Conservation (phyloP, 2,113 vertebrate species). For the Elachura formosa region DNA sequence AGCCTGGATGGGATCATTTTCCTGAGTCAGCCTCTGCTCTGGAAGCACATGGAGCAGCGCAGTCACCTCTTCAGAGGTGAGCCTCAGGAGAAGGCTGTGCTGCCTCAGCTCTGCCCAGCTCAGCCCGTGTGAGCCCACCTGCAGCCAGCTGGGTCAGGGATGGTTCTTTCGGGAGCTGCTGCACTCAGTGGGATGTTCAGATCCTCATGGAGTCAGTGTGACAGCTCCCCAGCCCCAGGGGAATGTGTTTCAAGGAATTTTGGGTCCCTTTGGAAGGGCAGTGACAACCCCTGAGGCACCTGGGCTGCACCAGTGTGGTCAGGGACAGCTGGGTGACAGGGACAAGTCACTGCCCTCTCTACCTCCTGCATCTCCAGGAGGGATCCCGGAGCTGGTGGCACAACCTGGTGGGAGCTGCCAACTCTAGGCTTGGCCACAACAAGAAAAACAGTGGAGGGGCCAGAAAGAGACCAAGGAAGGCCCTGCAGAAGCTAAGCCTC, state of each 20-base stretch:
- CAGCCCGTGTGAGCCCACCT: neutral
- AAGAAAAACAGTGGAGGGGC: neutral
- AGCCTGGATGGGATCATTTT: neutral
- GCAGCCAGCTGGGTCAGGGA: too few relatives aligned
- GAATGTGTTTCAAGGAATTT: neutral
- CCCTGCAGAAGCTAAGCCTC: neutral
- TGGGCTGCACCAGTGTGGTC: rapidly evolving
- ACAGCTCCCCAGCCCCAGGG: neutral
- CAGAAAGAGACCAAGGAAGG: neutral
- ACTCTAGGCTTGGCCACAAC: neutral
- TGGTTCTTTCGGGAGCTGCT: neutral
- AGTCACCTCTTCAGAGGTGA: rapidly evolving
- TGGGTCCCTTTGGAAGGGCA: neutral
- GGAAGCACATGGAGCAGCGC: neutral
- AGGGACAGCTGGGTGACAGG: neutral
- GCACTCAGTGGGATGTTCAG: neutral
- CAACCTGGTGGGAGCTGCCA: neutral
- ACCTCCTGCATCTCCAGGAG: neutral
- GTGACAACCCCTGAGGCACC: too few relatives aligned
- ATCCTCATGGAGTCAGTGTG: rapidly evolving
- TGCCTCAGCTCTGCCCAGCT: neutral
- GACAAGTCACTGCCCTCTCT: neutral
- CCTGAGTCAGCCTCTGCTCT: neutral
- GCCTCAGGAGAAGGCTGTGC: neutral
- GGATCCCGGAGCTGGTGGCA: neutral